Conservation (phyloP, 2,888 invertebrate species). For the Drosophila longiperda region DNA sequence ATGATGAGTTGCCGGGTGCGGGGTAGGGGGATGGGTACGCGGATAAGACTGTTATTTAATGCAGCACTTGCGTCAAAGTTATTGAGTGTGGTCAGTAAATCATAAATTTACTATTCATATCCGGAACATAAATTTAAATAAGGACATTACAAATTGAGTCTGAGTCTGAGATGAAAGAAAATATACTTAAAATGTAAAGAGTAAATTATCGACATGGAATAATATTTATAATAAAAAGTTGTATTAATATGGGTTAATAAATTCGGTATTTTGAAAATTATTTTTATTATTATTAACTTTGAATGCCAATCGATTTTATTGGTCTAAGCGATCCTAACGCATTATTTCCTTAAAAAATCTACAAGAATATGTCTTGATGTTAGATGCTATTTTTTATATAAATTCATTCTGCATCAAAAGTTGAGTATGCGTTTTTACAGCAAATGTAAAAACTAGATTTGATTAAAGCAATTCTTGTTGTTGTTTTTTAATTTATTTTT, state of each 20-base stretch:
- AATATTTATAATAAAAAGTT: too few relatives aligned
- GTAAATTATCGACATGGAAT: neutral
- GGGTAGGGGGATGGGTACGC: neutral
- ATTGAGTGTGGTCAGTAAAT: constrained; percentile 15
- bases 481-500: neutral
- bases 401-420: too few relatives aligned
- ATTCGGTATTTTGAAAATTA: too few relatives aligned
- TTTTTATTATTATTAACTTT: too few relatives aligned
- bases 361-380: too few relatives aligned
- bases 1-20: constrained; percentile 5
- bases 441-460: neutral
- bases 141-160: neutral
- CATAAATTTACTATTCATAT: constrained; percentile 22
- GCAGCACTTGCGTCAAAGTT: constrained; percentile 9
- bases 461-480: neutral
- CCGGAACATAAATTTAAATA: constrained; percentile 2
- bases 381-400: too few relatives aligned
- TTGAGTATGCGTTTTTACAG: too few relatives aligned
- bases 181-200: neutral
- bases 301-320: too few relatives aligned
- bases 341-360: too few relatives aligned
- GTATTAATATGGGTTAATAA: too few relatives aligned
- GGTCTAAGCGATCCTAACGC: too few relatives aligned
- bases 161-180: neutral
- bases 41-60: neutral